Conservation (phyloP, 2,888 invertebrate species). For the Tethea ocularis region DNA sequence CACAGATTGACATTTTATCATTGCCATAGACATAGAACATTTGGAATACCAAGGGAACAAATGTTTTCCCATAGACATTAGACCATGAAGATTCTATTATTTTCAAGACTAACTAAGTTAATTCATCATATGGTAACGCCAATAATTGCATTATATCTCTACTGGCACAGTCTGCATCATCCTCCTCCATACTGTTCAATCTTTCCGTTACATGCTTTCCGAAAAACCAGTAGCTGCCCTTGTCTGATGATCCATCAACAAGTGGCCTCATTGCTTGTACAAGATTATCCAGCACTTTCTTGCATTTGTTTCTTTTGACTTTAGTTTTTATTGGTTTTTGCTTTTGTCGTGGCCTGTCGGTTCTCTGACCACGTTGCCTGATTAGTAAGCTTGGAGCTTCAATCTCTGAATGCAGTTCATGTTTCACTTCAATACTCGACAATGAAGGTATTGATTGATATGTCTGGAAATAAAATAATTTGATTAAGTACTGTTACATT, state of each 20-base stretch:
- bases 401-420: slow-evolving; percentile 48
- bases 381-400: slow-evolving; percentile 44
- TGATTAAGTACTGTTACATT: neutral
- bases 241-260: slow-evolving; percentile 23
- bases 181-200: slow-evolving; percentile 59
- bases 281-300: slow-evolving; percentile 60
- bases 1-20: too few species aligned
- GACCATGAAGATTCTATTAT: too few species aligned
- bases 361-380: slow-evolving; percentile 57
- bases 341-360: slow-evolving; percentile 58
- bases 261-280: slow-evolving; percentile 62
- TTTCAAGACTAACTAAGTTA: too few species aligned
- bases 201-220: slow-evolving; percentile 68
- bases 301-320: slow-evolving; percentile 48
- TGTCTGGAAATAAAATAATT: slow-evolving; percentile 12
- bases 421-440: slow-evolving; percentile 44
- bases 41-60: too few species aligned
- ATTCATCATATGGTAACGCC: slow-evolving; percentile 20
- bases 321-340: slow-evolving; percentile 23
- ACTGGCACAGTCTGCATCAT: slow-evolving; percentile 60
- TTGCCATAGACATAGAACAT: too few species aligned
- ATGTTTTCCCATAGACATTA: too few species aligned
- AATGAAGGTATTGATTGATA: slow-evolving; percentile 17
- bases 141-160: slow-evolving; percentile 56
- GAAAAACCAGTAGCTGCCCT: slow-evolving; percentile 64